These are phyloP conservation scores for Periplaneta americana DNA, from an alignment of 1,140 invertebrate species.

Conservation along the genomic window DNA sequence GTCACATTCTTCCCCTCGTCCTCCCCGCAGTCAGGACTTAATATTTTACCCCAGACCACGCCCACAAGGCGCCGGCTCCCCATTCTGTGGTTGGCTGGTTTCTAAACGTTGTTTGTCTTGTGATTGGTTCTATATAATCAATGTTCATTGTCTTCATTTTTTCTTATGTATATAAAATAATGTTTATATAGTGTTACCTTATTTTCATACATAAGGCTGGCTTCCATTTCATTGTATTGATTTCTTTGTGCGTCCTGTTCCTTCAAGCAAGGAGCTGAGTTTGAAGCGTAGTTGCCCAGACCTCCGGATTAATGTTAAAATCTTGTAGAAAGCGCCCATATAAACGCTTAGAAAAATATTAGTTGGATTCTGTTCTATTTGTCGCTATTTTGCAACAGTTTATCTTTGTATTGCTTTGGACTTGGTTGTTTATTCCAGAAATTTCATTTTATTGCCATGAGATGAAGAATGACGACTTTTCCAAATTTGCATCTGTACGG, in stretches of 20 bases:
- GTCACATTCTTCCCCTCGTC: background rate
- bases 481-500: too few species aligned
- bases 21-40: background rate
- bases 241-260: background rate
- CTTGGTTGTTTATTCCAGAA: too few species aligned
- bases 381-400: too few species aligned
- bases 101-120: background rate
- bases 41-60: background rate
- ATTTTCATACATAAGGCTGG: background rate
- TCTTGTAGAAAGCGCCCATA: too few species aligned
- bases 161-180: background rate
- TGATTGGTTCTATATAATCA: background rate
- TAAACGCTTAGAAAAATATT: too few species aligned
- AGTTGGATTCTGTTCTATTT: too few species aligned
- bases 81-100: background rate
- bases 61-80: background rate
- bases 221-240: background rate
- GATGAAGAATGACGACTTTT: too few species aligned
- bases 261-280: too few species aligned
- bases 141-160: background rate
- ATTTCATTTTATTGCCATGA: too few species aligned
- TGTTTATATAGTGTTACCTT: background rate
- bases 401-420: too few species aligned
- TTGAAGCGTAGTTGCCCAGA: too few species aligned
- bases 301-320: too few species aligned